Evolutionary conservation across 2,888 invertebrate species (phyloP).

Genomic region (Craniophora ligustri): DNA sequence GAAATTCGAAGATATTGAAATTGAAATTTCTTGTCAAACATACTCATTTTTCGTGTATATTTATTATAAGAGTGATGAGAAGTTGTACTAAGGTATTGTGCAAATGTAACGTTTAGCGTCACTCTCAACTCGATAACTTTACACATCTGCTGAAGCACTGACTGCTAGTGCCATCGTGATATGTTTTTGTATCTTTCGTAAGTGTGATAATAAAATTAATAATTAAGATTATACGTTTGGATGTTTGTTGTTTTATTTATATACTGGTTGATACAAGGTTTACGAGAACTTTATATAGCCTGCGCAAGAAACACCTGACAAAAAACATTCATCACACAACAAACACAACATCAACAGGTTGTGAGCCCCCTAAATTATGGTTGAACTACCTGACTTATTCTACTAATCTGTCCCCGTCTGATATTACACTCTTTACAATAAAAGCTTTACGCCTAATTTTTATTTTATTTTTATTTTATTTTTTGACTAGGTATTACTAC

Average conservation of each 20-base stretch:
- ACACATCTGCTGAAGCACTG: conserved; percentile 82
- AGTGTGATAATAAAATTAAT: conserved; percentile 87
- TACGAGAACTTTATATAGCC: neutral
- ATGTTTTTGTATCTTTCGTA: conserved; percentile 87
- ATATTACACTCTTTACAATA: too few species aligned
- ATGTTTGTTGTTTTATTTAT: conserved; percentile 59
- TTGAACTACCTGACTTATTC: too few species aligned
- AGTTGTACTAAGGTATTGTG: conserved; percentile 19
- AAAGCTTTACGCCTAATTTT: too few species aligned
- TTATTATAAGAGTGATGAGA: conserved; percentile 58
- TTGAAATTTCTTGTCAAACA: conserved; percentile 32
- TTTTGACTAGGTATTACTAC: too few species aligned
- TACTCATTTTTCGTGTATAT: conserved; percentile 59
- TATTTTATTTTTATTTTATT: too few species aligned
- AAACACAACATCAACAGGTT: too few species aligned
- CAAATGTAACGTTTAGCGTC: conserved; percentile 38
- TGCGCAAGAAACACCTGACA: too few species aligned
- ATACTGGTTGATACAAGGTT: neutral
- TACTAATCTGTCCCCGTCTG: too few species aligned
- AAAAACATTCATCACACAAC: too few species aligned
- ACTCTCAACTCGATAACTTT: conserved; percentile 59
- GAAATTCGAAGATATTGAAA: conserved; percentile 14
- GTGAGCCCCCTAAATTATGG: too few species aligned
- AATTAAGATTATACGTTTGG: conserved; percentile 71
- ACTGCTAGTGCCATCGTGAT: conserved; percentile 88